Evolutionary conservation across 2,888 invertebrate species (phyloP).

Genomic region (Abscondita cerata): DNA sequence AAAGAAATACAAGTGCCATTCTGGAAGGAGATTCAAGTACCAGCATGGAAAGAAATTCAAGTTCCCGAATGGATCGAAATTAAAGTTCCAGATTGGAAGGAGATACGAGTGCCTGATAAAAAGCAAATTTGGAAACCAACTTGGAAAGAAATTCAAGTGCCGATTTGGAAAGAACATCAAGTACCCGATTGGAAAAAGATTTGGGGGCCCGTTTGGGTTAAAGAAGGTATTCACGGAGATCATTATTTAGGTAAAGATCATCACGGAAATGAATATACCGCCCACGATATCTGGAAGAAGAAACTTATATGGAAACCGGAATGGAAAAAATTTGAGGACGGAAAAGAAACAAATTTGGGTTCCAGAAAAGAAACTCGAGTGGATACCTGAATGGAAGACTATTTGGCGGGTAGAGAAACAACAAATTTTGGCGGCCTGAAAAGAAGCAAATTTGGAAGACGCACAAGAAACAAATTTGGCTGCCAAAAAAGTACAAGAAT

Average conservation of each 20-base stretch:
- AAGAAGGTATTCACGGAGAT: slow-evolving; percentile 67
- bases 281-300: slow-evolving; percentile 73
- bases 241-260: slow-evolving; percentile 69
- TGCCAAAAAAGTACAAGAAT: slow-evolving; percentile 70
- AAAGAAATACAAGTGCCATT: slow-evolving; percentile 76
- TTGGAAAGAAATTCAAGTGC: slow-evolving; percentile 75
- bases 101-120: slow-evolving; percentile 70
- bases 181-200: slow-evolving; percentile 73
- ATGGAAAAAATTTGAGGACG: slow-evolving; percentile 70
- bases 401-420: slow-evolving; percentile 75
- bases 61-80: slow-evolving; percentile 75
- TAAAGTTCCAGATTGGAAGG: slow-evolving; percentile 69
- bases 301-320: slow-evolving; percentile 74
- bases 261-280: slow-evolving; percentile 72
- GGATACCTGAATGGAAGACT: slow-evolving; percentile 73
- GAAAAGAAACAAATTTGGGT: slow-evolving; percentile 67
- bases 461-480: slow-evolving; percentile 67
- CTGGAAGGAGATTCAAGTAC: slow-evolving; percentile 74
- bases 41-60: slow-evolving; percentile 74
- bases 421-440: slow-evolving; percentile 66
- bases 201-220: slow-evolving; percentile 74
- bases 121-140: slow-evolving; percentile 65
- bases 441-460: slow-evolving; percentile 67
- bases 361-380: slow-evolving; percentile 70
- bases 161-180: slow-evolving; percentile 62